Conservation (phyloP, 1,140 invertebrate genomes). For the Pollicipes pollicipes region DNA sequence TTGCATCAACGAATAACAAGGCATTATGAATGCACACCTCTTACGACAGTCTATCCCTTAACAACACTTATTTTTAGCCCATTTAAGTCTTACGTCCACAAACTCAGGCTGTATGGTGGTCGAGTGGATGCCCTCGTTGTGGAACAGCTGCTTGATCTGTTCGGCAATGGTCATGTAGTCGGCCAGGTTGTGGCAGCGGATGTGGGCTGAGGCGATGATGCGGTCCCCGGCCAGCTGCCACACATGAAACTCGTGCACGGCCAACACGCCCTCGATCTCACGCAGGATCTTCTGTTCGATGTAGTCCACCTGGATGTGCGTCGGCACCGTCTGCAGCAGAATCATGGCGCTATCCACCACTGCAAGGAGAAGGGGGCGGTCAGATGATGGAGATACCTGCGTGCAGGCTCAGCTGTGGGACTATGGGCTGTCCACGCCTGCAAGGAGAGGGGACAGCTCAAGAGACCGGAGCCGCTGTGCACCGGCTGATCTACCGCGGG, state of each 20-base stretch:
- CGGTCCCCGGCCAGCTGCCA: constrained; percentile 83
- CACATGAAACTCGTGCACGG: constrained; percentile 85
- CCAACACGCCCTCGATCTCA: constrained; percentile 69
- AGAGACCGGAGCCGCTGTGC: constrained; percentile 11
- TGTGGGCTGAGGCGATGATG: constrained; percentile 83
- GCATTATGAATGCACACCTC: too few relatives aligned
- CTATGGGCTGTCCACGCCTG: constrained; percentile 10
- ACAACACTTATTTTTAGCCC: too few relatives aligned
- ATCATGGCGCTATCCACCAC: constrained; percentile 72
- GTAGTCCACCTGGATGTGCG: constrained; percentile 51
- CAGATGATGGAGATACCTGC: neutral
- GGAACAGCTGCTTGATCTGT: constrained; percentile 87
- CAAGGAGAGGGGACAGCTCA: constrained; percentile 10
- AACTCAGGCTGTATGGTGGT: constrained; percentile 91
- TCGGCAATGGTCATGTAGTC: constrained; percentile 42
- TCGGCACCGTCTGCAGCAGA: constrained; percentile 75
- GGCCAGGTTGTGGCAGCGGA: constrained; percentile 38
- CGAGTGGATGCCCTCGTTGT: constrained; percentile 78
- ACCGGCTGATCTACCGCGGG: too few relatives aligned
- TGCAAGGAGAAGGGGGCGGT: constrained; percentile 12
- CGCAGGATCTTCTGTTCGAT: constrained; percentile 69
- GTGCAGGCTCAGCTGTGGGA: too few relatives aligned
- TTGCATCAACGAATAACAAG: too few relatives aligned
- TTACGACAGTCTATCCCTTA: too few relatives aligned
- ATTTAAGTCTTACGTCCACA: constrained; percentile 40